A percentile compares a stretch with the other conserved stretches of the same genome.
Conservation (phyloP, 1,140 invertebrate species). For the Dolichoris vasculosae region DNA sequence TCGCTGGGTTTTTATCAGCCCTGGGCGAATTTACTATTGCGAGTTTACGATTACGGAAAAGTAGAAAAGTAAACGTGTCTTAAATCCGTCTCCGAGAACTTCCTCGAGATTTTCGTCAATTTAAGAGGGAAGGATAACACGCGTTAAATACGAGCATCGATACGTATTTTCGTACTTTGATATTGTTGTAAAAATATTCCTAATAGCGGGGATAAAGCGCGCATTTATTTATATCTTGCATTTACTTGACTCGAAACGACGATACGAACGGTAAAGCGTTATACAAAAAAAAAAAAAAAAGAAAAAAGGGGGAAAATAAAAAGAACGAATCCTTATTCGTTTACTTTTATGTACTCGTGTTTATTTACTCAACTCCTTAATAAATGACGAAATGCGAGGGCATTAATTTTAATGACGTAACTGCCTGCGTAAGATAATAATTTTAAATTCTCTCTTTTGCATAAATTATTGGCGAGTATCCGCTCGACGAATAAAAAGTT, state of each 20-base stretch:
- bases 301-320: no score
- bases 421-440: constrained; percentile 20
- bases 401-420: constrained; percentile 40
- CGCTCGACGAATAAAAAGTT: background rate
- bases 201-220: background rate
- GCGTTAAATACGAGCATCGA: background rate
- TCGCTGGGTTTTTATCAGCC: no score
- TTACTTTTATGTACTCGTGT: constrained; percentile 1
- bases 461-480: constrained; percentile 18
- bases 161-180: background rate
- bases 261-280: background rate
- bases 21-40: no score
- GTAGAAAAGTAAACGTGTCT: no score
- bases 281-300: background rate
- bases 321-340: background rate
- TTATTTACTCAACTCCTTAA: constrained; percentile 23
- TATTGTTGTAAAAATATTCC: background rate
- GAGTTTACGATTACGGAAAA: no score
- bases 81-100: no score
- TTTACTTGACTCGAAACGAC: background rate
- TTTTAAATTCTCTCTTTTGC: background rate
- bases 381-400: constrained; percentile 22
- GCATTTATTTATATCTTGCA: background rate
- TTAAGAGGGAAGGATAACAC: no score
- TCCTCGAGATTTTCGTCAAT: no score